These are phyloP conservation scores for Crocidura indochinensis DNA, from an alignment of 2,797 vertebrate species.

Conservation along the genomic window DNA sequence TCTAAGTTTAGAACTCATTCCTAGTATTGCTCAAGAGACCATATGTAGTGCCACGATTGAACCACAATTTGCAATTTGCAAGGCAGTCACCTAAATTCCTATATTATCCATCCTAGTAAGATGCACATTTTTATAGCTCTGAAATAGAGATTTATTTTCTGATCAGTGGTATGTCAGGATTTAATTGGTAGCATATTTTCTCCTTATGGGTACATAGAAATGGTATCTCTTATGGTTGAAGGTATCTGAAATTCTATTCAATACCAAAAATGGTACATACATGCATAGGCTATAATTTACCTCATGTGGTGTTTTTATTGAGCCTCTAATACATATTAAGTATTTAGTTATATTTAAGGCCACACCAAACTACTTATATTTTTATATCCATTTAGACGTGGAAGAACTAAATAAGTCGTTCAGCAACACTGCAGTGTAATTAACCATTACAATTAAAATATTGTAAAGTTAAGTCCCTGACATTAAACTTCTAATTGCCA, in stretches of 20 bases:
- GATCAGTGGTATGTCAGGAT: not conserved
- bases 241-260: not conserved
- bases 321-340: not conserved
- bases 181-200: not conserved
- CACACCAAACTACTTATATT: not conserved
- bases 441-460: not conserved
- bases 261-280: not conserved
- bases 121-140: slow-evolving; percentile 1
- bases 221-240: not conserved
- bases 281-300: too few relatives aligned
- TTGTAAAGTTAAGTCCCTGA: not conserved
- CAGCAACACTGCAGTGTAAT: not conserved
- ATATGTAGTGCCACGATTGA: too few relatives aligned
- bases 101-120: too few relatives aligned
- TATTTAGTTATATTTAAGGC: not conserved
- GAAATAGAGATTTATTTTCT: not conserved
- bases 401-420: not conserved
- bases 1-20: too few relatives aligned
- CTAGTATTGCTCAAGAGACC: too few relatives aligned
- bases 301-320: not conserved
- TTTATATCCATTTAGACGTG: not conserved
- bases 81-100: too few relatives aligned
- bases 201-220: not conserved
- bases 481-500: not conserved
- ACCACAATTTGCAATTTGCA: too few relatives aligned